phyloP scores from a whole-genome alignment of 2,888 invertebrate genomes.

The Asteroscopus sphinx region DNA sequence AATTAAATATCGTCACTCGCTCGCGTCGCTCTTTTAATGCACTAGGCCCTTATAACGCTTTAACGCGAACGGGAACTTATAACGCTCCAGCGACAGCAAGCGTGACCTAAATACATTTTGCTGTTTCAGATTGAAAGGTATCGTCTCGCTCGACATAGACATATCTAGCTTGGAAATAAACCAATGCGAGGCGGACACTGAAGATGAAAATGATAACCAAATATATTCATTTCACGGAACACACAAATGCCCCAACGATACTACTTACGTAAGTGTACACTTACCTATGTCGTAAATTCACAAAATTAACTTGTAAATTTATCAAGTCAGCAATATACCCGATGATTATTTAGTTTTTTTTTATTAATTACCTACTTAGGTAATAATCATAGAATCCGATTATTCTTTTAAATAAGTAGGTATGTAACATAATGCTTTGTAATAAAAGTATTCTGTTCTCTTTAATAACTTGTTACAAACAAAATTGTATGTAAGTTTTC shows the following conservation, averaged over 20 bases:
- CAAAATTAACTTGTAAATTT: constrained; percentile 4
- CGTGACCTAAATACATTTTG: constrained; percentile 8
- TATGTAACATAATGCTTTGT: background rate
- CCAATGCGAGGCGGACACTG: constrained; percentile 92
- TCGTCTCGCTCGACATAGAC: constrained; percentile 93
- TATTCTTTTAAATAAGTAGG: too few relatives aligned
- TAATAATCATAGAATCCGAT: too few relatives aligned
- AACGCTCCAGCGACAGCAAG: background rate
- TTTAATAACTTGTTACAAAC: too few relatives aligned
- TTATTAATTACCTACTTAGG: too few relatives aligned
- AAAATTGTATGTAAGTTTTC: too few relatives aligned
- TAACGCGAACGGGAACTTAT: too few relatives aligned
- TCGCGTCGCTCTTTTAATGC: too few relatives aligned
- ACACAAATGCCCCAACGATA: constrained; percentile 96
- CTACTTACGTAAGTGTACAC: constrained; percentile 92
- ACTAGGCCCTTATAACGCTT: too few relatives aligned
- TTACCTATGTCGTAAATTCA: constrained; percentile 1
- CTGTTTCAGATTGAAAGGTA: constrained; percentile 79
- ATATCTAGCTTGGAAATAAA: constrained; percentile 95
- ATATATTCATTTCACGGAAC: constrained; percentile 95
- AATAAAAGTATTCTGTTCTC: too few relatives aligned
- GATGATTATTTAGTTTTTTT: too few relatives aligned
- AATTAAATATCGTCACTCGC: too few relatives aligned
- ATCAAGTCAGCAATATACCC: background rate
- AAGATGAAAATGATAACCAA: constrained; percentile 87